phyloP scores from a whole-genome alignment of 2,888 invertebrate species.

The Synergus laeviventris region DNA sequence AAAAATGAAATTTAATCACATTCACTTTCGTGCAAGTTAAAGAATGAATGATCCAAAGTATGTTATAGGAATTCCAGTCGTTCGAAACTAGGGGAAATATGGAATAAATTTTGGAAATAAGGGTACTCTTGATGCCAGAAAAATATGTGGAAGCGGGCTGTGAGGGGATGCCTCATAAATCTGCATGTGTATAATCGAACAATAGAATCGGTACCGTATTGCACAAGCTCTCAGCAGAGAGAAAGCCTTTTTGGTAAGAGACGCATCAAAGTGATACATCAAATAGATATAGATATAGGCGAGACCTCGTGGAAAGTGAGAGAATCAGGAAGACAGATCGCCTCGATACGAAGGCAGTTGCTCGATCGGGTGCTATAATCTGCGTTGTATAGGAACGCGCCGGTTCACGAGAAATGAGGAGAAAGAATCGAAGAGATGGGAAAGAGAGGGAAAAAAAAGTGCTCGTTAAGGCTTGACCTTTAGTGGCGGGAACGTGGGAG shows the following conservation, averaged over 20 bases:
- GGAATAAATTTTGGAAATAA: background rate
- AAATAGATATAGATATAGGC: background rate
- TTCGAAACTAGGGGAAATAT: background rate
- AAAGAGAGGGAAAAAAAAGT: slow-evolving; percentile 58
- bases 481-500: slow-evolving; percentile 72
- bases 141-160: background rate
- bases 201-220: slow-evolving; percentile 6
- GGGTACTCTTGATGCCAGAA: background rate
- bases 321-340: slow-evolving; percentile 39
- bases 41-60: background rate
- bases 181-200: background rate
- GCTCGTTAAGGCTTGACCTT: slow-evolving; percentile 74
- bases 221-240: background rate
- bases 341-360: slow-evolving; percentile 32
- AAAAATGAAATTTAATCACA: too few relatives aligned
- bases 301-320: slow-evolving; percentile 34
- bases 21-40: too few relatives aligned
- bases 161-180: background rate
- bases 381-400: slow-evolving; percentile 6
- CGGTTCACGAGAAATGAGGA: slow-evolving; percentile 46
- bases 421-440: slow-evolving; percentile 41
- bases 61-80: background rate
- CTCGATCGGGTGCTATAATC: slow-evolving; percentile 27
- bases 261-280: background rate
- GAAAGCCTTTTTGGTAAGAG: background rate